These are phyloP conservation scores for Sesia bembeciformis DNA, from an alignment of 2,888 invertebrate genomes.

Conservation along the genomic window DNA sequence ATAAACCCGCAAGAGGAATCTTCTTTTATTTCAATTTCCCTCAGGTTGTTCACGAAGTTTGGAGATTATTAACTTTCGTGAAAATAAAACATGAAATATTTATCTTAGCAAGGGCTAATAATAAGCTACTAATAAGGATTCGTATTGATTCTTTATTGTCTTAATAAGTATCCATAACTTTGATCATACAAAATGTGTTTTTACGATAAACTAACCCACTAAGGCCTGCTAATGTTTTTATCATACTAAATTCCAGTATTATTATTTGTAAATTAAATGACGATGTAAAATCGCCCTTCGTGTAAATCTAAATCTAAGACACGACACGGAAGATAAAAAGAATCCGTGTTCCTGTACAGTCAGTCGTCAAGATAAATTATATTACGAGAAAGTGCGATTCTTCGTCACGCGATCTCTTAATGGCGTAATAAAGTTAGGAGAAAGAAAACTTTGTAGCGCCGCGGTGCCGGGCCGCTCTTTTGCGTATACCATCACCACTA, in stretches of 20 bases:
- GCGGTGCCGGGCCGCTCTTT: slow-evolving; percentile 46
- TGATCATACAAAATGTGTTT: too few relatives aligned
- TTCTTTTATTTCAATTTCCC: slow-evolving; percentile 47
- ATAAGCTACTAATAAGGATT: too few relatives aligned
- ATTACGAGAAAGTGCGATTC: slow-evolving; percentile 53
- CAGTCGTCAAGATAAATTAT: slow-evolving; percentile 52
- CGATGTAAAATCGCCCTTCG: too few relatives aligned
- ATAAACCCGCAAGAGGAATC: slow-evolving; percentile 35
- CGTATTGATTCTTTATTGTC: too few relatives aligned
- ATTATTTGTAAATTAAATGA: too few relatives aligned
- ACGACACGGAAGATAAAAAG: slow-evolving; percentile 24
- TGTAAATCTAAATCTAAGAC: slow-evolving; percentile 1
- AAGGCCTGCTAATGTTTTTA: too few relatives aligned
- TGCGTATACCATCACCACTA: slow-evolving; percentile 59
- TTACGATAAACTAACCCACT: too few relatives aligned
- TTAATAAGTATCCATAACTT: too few relatives aligned
- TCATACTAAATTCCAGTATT: too few relatives aligned
- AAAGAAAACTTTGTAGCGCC: slow-evolving; percentile 60
- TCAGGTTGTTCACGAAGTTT: slow-evolving; percentile 37
- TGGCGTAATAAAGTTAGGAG: slow-evolving; percentile 66
- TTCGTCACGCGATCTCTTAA: slow-evolving; percentile 66
- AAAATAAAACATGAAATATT: slow-evolving; percentile 23
- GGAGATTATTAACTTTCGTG: slow-evolving; percentile 38
- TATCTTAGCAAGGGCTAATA: background rate
- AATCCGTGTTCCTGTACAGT: slow-evolving; percentile 41